Evolutionary conservation across 2,797 vertebrate genomes (phyloP), one percentile per base, ranked within the genome.

Genomic region (Geotria australis): DNA sequence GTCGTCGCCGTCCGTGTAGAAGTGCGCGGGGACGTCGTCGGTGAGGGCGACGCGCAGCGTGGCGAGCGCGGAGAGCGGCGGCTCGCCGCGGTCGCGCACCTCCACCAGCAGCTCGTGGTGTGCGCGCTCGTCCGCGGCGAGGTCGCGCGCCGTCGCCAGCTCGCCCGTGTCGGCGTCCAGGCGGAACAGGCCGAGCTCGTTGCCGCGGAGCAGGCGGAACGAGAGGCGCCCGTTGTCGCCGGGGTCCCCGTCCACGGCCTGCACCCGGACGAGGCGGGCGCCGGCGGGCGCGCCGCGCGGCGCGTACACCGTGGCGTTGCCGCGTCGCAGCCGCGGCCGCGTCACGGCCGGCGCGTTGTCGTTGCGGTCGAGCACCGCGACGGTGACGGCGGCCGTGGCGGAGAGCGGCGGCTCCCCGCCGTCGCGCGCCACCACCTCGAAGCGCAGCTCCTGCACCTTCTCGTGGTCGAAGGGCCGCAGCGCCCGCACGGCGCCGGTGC

Each of bases 81-180:
- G 85, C 71, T 93, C 84, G 6, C 88, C 88, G 56, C 95, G 83
- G 71, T 93, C 88, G 56, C 84, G 72, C 61, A 93, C 85, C 70
- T 94, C 84, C 6, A 95, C 73, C 61, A 95, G 70, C 66, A 95
- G 74, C 69, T 93, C 81, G 12, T 82, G 91, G 79, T 76, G 70
- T 88, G n/a, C 85, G 57, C 83, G 73, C 69, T 84, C 83, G 63
- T 67, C 66, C 1, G 8, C 12, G 10, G 83, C 80, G 57, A 89
- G 77, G 48, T 79, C 68, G 56, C 85, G 73, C 0, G 83, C 82
- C 0, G 83, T 91, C 60, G 83, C 74, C 9, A 94, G 73, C 67
- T 95, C 85, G 1, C 88, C 88, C 0, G 82, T 91, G 66, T 86
- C 78, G 86, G 86, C 93, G 70, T 95, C 88, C 80, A 95, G 83